Base-by-base conservation (phyloP, 2,888 invertebrate species). In the Rhagonycha lutea region DNA sequence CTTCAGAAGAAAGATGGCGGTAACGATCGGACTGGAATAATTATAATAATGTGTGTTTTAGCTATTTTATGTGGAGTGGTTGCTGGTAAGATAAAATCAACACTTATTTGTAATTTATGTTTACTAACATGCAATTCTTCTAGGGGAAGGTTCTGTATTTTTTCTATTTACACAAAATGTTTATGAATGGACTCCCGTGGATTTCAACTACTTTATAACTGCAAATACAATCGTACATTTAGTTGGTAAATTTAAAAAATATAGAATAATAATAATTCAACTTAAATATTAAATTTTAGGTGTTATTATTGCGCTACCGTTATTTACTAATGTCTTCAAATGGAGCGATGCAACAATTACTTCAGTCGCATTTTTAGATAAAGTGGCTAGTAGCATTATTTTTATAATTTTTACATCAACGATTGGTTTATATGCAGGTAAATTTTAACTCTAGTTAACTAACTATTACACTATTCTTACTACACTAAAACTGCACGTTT, bases 91-190 rank as follows among this genome's bases (percentile, higher is more conserved):
- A 28, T 23, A n/a, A 60, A 23, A 60, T 62, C 4, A 61, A 10
- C 14, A 24, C 7, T 2, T 72, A 11, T 72, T 29, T 3, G 62
- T 62, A 61, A 14, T 18, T 61, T 61, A 8, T 12, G 14, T 28
- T 14, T 4, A 62, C 10, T 69, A 26, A 47, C 7, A 47, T 47
- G 47, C 5, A 7, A 47, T 5, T 7, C 2, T 89, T 90, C 77
- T 87, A 90, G 91, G 91, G 86, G 91, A 91, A 88, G 88, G 88
- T 84, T 90, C 90, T 85, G 89, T 91, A 85, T 89, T 90, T 63
- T 91, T 89, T 86, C 89, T 91, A 86, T 91, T 91, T 85, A 89
- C 90, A 1, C 88, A 91, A 80, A 89, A 89, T 86, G 89, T 89
- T 84, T 91, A 89, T 86, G 88, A 89, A 80, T 92, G 91, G 90